Evolutionary conservation across 1,140 invertebrate species (phyloP).

Genomic region (Pectinophora gossypiella): DNA sequence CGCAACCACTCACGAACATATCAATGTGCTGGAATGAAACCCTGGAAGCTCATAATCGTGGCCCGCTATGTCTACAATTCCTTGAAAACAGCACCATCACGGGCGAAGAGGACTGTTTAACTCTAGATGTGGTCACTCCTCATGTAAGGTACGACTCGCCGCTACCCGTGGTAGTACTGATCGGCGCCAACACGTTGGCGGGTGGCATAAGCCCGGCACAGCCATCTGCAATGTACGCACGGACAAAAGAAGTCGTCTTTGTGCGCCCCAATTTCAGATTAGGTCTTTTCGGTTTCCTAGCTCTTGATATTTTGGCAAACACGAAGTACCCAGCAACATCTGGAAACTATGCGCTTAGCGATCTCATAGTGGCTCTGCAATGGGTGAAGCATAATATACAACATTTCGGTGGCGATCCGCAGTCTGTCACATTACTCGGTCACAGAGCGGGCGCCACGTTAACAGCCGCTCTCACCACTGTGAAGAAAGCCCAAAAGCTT

Average conservation of each 20-base stretch:
- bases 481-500: constrained; percentile 75
- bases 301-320: constrained; percentile 81
- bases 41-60: constrained; percentile 80
- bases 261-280: constrained; percentile 88
- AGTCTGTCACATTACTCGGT: constrained; percentile 86
- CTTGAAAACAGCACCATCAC: constrained; percentile 78
- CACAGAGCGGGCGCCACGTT: constrained; percentile 88
- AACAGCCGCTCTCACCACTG: constrained; percentile 79
- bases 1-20: constrained; percentile 79
- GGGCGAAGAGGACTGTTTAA: constrained; percentile 88
- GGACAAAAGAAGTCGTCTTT: constrained; percentile 87
- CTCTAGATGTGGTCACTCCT: constrained; percentile 86
- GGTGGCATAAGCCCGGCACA: constrained; percentile 82
- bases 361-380: constrained; percentile 84
- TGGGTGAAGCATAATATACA: constrained; percentile 90
- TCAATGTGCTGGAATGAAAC: constrained; percentile 89
- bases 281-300: constrained; percentile 87
- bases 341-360: constrained; percentile 91
- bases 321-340: constrained; percentile 83
- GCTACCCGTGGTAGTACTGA: constrained; percentile 87
- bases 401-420: constrained; percentile 88
- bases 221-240: constrained; percentile 80
- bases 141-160: constrained; percentile 83
- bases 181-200: constrained; percentile 85
- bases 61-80: constrained; percentile 80